Conservation (phyloP, 2,797 vertebrate genomes). For the Todus mexicanus region DNA sequence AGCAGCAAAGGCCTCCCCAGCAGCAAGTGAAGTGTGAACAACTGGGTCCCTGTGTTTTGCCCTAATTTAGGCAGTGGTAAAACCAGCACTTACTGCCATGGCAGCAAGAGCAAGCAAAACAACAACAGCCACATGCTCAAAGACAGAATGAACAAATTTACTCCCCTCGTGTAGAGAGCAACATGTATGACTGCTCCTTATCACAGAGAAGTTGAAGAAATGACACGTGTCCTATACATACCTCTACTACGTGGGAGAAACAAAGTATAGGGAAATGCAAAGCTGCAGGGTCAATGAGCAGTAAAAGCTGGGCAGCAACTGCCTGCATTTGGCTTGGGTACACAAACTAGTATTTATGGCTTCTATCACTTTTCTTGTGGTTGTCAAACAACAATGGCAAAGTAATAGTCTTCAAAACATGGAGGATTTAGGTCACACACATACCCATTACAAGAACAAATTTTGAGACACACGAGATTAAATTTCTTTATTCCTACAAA, state of each 20-base stretch:
- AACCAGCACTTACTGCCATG: neutral
- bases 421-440: neutral
- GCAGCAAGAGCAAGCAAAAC: neutral
- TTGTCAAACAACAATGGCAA: neutral
- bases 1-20: neutral
- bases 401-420: neutral
- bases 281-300: neutral
- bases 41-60: neutral
- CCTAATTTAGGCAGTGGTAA: neutral
- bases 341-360: neutral
- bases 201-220: neutral
- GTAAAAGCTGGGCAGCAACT: neutral
- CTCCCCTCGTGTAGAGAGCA: neutral
- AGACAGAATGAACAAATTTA: neutral
- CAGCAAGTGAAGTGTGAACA: neutral
- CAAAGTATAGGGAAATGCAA: neutral
- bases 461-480: neutral
- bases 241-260: neutral
- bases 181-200: neutral
- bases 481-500: neutral
- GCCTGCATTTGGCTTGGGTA: neutral
- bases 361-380: neutral
- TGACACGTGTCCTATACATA: fast-evolving
- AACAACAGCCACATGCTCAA: neutral
- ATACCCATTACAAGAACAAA: neutral